Evolutionary conservation across 2,797 vertebrate species (phyloP), one percentile per base, ranked within the genome.

Genomic region (Pantherophis alleghaniensis): DNA sequence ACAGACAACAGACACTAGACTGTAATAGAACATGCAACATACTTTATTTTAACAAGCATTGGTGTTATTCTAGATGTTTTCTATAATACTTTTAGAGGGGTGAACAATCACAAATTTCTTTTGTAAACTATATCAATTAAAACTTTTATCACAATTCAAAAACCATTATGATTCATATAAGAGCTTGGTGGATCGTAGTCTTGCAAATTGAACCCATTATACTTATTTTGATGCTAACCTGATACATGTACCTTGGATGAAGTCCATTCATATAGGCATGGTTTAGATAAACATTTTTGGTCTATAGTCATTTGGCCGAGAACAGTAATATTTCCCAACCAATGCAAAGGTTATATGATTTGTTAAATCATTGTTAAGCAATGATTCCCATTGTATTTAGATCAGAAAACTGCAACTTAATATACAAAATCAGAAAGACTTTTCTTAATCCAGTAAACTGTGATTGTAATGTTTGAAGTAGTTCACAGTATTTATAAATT

Each of bases 151-250:
- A 92, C 90, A 95, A 90, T 94, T 93, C 86, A 95, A 95, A 96
- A 92, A 88, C 90, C 53, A 69, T 60, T 4, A 94, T 87, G 93
- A 42, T 32, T 95, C 61, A 14, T 22, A 95, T 95, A 96, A 96
- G 42, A 90, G 87, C 95, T 69, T 96, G 91, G 59, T 94, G 89
- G 87, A 94, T 94, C 96, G 90, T 95, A 56, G 92, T 90, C 94
- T 95, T 94, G 79, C 87, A 94, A 95, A 96, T 92, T 79, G 94
- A 96, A 96, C 95, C 90, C 95, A 94, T 88, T 91, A 94, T 93
- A 94, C 94, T 96, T 93, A 66, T 79, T 60, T 88, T 88, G 28
- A 91, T 74, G 16, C 53, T 32, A 93, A 12, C 37, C 26, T 57
- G 16, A 87, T 16, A n/a, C 6, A 87, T 83, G 37, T 59, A 74